A percentile compares a stretch with the other conserved stretches of the same genome.
phyloP scores from a whole-genome alignment of 2,797 vertebrate species.

The Argya squamiceps region DNA sequence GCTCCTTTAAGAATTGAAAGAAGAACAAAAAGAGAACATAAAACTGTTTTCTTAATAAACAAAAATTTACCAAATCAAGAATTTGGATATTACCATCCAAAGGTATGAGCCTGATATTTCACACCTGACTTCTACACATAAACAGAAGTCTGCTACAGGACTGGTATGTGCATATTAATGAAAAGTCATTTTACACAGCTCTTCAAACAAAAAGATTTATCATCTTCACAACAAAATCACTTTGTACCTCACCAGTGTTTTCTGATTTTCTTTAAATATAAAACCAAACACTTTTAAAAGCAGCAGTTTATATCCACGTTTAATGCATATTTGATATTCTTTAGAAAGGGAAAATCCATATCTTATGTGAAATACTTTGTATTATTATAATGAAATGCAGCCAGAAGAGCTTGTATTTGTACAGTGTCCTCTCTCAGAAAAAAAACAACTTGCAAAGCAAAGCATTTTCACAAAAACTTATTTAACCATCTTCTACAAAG shows the following conservation, averaged over 20 bases:
- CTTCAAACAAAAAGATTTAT: slow-evolving; percentile 54
- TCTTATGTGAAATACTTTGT: slow-evolving; percentile 33
- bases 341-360: not conserved
- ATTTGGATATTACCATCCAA: not conserved
- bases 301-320: slow-evolving; percentile 31
- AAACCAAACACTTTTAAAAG: slow-evolving; percentile 53
- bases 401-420: slow-evolving; percentile 27
- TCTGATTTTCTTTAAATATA: slow-evolving; percentile 45
- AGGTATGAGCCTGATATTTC: not conserved
- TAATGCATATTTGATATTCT: slow-evolving; percentile 24
- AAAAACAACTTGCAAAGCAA: slow-evolving; percentile 55
- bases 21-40: not conserved
- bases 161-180: not conserved
- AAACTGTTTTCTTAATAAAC: not conserved
- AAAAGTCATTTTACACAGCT: slow-evolving; percentile 54
- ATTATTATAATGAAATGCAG: slow-evolving; percentile 23
- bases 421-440: slow-evolving; percentile 37
- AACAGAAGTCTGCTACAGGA: not conserved
- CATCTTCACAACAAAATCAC: slow-evolving; percentile 42
- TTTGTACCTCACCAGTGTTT: slow-evolving; percentile 22
- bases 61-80: not conserved
- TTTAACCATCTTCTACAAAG: slow-evolving; percentile 72
- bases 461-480: slow-evolving; percentile 70
- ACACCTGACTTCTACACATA: not conserved
- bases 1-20: not conserved